Evolutionary conservation across 2,888 invertebrate species (phyloP), one percentile per base, ranked within the genome.

Genomic region (Itoplectis maculator): DNA sequence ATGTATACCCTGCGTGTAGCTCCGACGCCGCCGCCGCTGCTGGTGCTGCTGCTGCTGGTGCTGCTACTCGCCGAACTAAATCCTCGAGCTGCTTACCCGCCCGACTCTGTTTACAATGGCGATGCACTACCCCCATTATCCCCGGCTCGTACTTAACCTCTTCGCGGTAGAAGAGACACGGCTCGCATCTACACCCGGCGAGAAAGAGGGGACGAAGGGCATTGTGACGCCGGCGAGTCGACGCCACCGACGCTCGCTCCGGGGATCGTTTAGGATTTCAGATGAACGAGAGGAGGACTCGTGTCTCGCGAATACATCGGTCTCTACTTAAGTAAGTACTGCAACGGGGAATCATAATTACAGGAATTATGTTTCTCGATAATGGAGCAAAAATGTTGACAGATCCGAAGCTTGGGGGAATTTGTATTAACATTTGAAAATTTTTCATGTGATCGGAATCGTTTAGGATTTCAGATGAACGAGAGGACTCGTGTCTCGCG

Each of bases 51-150:
- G 29, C 29, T 5, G 29, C 29, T 29, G 29, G 3, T 29, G 73
- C 49, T 51, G 20, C 73, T 35, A 84, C 86, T 86, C 86, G 82
- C 86, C 88, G 85, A 88, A 90, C 88, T 88, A 90, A 91, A 91
- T 90, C 89, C 89, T 66, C 89, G 88, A 89, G 88, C 88, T 89
- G 89, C 88, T 89, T 88, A 87, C 88, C 88, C 81, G 87, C 88
- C 87, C 89, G 86, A 88, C 87, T 90, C 90, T 90, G 90, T 91
- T 91, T 91, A 90, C 90, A 90, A 90, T 90, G 89, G 89, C 88
- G 89, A 90, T 89, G 89, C 87, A 88, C 89, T 89, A 89, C 88
- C 88, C 88, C 51, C 74, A 69, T 76, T 76, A 76, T 69, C 68
- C 45, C 49, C 15, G 69, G 80, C 79, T 85, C 82, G 87, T 87